Base-by-base conservation (phyloP, 2,797 vertebrate genomes). In the Taenioides sp. region DNA sequence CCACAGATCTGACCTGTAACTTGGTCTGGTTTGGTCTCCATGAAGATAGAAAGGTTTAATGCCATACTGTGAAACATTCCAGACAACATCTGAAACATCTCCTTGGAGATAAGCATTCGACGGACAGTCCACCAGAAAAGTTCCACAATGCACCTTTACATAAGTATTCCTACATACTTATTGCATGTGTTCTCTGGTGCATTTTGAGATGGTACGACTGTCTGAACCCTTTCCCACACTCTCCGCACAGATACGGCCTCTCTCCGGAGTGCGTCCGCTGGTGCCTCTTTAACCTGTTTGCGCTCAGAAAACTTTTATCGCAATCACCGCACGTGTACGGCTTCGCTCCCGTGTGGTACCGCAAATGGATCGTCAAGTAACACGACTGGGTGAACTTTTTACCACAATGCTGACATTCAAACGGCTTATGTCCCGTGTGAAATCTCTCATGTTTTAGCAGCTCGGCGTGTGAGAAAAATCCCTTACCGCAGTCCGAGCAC, bases 321-420 rank as follows among this genome's bases (percentile, higher is more conserved):
- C 93, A 94, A 34, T 92, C 80, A 0, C 59, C 18, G 79, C 92
- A 94, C 17, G 88, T 58, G 71, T 94, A 93, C 0, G 93, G 94
- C 47, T 89, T 81, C 1, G 78, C 88, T 0, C 92, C 92, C 0
- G 91, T 93, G 87, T 93, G 94, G 87, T 92, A 92, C 65, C 92
- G 89, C 84, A 91, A 86, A 80, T 93, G 93, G 54, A 93, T 78
- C 59, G 92, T 93, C 61, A 94, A 85, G 84, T 94, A 94, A 84
- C 92, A 93, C 1, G 93, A 92, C 84, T 94, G 91, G 0, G 91
- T 94, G 77, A 94, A 94, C 0, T 65, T 90, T 84, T 94, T 94
- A 23, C 80, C 86, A 1, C 93, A 93, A 75, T 91, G 82, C 1
- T 82, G 73, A 67, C 94, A 94, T 69, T 89, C 88, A 76, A 94